Evolutionary conservation across 1,140 invertebrate genomes (phyloP).

Genomic region (Chelonus insularis): DNA sequence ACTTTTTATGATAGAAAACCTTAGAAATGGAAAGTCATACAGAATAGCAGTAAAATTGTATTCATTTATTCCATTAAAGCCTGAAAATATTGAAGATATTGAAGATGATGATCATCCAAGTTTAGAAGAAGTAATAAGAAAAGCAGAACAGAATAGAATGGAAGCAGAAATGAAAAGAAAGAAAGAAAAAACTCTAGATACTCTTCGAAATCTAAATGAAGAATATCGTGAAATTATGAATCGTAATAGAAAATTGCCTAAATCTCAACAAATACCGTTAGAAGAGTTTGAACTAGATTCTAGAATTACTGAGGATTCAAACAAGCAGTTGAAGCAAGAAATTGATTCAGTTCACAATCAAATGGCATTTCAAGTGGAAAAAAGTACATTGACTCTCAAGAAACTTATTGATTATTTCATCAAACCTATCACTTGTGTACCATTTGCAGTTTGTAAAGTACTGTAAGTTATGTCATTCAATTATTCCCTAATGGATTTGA

Average conservation of each 20-base stretch:
- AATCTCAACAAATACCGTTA: constrained; percentile 61
- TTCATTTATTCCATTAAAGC: constrained; percentile 43
- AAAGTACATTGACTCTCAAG: constrained; percentile 67
- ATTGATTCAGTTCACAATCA: constrained; percentile 65
- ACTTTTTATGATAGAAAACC: not conserved
- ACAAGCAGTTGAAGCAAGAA: constrained; percentile 63
- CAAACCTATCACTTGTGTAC: constrained; percentile 67
- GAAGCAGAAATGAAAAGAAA: constrained; percentile 63
- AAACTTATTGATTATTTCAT: constrained; percentile 75
- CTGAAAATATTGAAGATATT: constrained; percentile 60
- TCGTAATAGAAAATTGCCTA: constrained; percentile 64
- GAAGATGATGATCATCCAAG: constrained; percentile 63
- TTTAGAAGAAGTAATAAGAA: constrained; percentile 67
- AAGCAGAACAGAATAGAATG: constrained; percentile 64
- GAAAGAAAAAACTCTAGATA: constrained; percentile 51
- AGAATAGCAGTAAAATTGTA: not conserved
- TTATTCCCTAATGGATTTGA: too few species aligned
- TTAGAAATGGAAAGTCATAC: too few species aligned
- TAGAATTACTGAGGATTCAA: constrained; percentile 66
- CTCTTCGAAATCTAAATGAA: constrained; percentile 43
- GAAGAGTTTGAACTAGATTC: constrained; percentile 68
- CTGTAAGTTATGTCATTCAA: constrained; percentile 38
- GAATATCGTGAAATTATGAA: constrained; percentile 45
- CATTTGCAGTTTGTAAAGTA: constrained; percentile 66
- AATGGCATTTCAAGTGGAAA: constrained; percentile 69